Conservation (phyloP, 2,888 invertebrate species). For the Pherbina coryleti region DNA sequence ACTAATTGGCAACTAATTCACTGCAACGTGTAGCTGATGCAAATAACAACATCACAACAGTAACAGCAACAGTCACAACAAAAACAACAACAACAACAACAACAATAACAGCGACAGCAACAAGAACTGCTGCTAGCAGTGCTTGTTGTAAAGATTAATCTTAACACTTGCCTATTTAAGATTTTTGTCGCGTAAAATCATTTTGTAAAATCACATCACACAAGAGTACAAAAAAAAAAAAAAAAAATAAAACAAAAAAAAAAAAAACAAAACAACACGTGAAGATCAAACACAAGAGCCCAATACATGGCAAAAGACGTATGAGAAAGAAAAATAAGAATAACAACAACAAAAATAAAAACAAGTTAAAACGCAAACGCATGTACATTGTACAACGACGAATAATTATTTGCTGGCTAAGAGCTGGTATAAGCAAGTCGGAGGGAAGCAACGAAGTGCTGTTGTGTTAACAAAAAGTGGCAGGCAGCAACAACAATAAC, state of each 20-base stretch:
- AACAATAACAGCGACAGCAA: conserved; percentile 32
- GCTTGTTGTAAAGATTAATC: conserved; percentile 47
- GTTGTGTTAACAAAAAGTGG: not conserved
- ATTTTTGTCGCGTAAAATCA: conserved; percentile 52
- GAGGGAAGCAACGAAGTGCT: not conserved
- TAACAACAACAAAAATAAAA: not conserved
- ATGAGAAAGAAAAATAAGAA: not conserved
- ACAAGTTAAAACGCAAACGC: conserved; percentile 2
- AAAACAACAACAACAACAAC: conserved; percentile 20
- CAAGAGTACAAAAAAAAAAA: not conserved
- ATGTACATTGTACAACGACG: conserved; percentile 1
- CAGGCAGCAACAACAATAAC: not conserved
- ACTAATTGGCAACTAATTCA: conserved; percentile 51
- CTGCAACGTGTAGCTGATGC: conserved; percentile 37
- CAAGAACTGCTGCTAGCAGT: not conserved
- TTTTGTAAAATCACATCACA: conserved; percentile 23
- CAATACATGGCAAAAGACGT: not conserved
- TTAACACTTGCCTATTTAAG: conserved; percentile 51
- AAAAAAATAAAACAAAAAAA: not conserved
- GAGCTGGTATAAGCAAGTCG: not conserved
- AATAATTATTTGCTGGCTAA: not conserved
- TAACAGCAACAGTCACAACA: conserved; percentile 21
- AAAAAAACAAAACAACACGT: not conserved
- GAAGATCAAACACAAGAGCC: not conserved
- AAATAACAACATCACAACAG: conserved; percentile 33